Evolutionary conservation across 2,113 vertebrate species (phyloP).

Genomic region (Hypomesus transpacificus): DNA sequence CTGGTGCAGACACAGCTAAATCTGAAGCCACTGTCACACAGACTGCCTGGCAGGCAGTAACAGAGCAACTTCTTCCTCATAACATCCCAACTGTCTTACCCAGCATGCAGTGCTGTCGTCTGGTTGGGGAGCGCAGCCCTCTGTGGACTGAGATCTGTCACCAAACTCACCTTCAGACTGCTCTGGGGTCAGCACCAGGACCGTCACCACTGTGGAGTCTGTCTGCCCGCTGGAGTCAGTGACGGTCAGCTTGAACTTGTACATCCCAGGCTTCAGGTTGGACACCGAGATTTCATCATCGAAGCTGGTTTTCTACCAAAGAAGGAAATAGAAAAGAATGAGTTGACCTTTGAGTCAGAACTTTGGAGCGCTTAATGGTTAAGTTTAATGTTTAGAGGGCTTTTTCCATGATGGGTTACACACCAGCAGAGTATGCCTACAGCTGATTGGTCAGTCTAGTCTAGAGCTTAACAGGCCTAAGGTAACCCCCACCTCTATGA

Average conservation of each 20-base stretch:
- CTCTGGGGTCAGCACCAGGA: conserved; percentile 82
- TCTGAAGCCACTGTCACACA: no score
- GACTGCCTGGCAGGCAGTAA: no score
- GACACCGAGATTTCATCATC: conserved; percentile 73
- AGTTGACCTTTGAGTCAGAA: background rate
- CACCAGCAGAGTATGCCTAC: no score
- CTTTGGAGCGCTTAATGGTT: no score
- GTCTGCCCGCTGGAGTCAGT: conserved; percentile 66
- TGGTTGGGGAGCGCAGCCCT: no score
- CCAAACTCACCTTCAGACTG: conserved; percentile 83
- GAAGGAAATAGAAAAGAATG: conserved; percentile 23
- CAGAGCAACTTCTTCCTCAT: no score
- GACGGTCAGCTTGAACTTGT: conserved; percentile 83
- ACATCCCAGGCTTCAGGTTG: conserved; percentile 80
- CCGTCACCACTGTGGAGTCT: conserved; percentile 71
- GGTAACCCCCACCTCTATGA: conserved; percentile 71
- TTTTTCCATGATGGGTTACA: no score
- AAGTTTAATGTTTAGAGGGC: no score
- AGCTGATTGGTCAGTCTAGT: background rate
- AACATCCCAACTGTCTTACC: background rate
- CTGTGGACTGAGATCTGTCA: background rate
- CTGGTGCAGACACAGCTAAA: no score
- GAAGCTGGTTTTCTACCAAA: conserved; percentile 64
- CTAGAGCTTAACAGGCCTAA: no score
- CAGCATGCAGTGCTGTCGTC: background rate